Evolutionary conservation across 1,140 invertebrate species (phyloP).

Genomic region (Habropoda laboriosa): DNA sequence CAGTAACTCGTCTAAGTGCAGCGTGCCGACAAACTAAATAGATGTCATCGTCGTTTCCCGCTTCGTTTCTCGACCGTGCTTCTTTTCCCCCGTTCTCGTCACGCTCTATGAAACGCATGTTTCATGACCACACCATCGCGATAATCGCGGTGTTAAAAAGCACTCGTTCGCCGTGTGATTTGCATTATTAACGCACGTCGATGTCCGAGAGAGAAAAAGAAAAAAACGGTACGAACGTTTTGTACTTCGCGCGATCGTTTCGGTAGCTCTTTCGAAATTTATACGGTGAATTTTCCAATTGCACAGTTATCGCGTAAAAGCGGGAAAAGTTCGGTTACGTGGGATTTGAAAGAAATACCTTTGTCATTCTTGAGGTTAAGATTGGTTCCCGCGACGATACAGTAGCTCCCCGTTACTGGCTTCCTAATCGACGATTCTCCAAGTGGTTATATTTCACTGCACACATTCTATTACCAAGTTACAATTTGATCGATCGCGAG

Average conservation of each 20-base stretch:
- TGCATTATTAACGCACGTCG: background rate
- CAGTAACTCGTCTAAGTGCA: background rate
- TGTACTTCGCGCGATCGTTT: too few species aligned
- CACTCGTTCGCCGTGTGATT: background rate
- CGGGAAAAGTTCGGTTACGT: background rate
- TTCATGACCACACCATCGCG: background rate
- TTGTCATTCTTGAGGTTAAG: background rate
- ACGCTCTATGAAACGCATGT: background rate
- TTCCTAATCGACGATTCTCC: slow-evolving; percentile 27
- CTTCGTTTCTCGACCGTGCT: too few species aligned
- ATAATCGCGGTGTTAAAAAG: background rate
- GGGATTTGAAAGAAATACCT: slow-evolving; percentile 12
- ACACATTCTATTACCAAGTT: slow-evolving; percentile 31
- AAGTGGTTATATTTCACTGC: slow-evolving; percentile 32
- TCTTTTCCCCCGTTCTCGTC: background rate
- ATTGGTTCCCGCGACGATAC: background rate
- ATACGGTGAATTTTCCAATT: too few species aligned
- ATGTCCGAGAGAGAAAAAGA: background rate
- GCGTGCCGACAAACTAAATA: background rate
- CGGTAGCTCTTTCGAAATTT: too few species aligned
- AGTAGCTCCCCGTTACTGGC: background rate
- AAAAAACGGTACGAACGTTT: too few species aligned
- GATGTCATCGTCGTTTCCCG: background rate
- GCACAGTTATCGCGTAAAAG: background rate
- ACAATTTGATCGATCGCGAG: slow-evolving; percentile 31